phyloP scores from a whole-genome alignment of 2,113 vertebrate species.

The Ia io region DNA sequence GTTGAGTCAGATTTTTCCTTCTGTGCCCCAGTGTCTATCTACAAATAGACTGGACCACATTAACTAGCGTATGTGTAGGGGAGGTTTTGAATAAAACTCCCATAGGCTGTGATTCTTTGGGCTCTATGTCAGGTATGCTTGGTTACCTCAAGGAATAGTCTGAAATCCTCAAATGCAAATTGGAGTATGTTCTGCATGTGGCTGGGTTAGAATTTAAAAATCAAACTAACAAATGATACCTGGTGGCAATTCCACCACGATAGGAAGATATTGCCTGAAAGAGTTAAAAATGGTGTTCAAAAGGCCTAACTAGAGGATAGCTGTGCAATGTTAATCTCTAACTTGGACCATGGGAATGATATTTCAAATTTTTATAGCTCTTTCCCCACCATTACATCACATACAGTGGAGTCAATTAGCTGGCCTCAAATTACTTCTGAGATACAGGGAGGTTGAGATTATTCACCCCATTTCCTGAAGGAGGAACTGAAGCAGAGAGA shows the following conservation, averaged over 20 bases:
- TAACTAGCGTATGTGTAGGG: background rate
- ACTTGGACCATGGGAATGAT: background rate
- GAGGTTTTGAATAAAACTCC: background rate
- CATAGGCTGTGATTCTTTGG: background rate
- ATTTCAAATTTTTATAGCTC: conserved; percentile 8
- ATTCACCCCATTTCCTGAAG: conserved; percentile 48
- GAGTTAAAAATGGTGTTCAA: background rate
- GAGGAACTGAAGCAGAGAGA: conserved; percentile 43
- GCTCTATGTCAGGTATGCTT: background rate
- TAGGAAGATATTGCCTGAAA: background rate
- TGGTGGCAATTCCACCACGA: background rate
- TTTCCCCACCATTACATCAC: background rate
- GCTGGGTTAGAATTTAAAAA: background rate
- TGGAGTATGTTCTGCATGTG: background rate
- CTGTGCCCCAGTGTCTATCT: background rate
- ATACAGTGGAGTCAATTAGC: conserved; percentile 16
- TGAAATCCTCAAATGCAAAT: background rate
- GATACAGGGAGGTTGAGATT: background rate
- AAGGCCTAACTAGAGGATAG: background rate
- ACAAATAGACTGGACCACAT: too few relatives aligned
- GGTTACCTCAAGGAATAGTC: background rate
- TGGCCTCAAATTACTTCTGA: conserved; percentile 31
- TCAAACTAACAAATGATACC: background rate
- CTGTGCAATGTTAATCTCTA: background rate
- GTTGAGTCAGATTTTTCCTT: background rate